These are phyloP conservation scores for Stenolophus ochropezus DNA, from an alignment of 2,888 invertebrate genomes.

Conservation along the genomic window DNA sequence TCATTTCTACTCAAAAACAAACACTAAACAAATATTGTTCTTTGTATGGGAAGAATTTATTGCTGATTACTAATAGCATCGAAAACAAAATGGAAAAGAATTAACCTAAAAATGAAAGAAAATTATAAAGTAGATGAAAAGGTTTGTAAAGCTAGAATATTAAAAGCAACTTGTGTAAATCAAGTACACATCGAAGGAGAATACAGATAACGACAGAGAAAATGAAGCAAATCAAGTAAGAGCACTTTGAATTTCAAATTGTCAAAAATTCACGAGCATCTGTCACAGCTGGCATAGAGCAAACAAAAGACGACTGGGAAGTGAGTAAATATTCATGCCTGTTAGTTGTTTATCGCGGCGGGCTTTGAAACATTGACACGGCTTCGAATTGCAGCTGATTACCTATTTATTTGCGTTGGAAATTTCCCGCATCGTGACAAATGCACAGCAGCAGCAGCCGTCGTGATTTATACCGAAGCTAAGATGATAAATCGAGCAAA, in stretches of 20 bases:
- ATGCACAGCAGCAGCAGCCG: constrained; percentile 24
- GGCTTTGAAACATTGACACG: constrained; percentile 25
- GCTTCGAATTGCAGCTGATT: constrained; percentile 40
- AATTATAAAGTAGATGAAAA: constrained; percentile 20
- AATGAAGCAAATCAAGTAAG: constrained; percentile 19
- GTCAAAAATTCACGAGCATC: constrained; percentile 52
- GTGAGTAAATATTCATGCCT: constrained; percentile 52
- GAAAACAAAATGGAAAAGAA: background rate
- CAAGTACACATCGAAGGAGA: constrained; percentile 6
- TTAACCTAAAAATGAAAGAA: background rate
- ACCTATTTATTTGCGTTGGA: constrained; percentile 36
- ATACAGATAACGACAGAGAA: constrained; percentile 10
- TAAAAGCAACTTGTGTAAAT: constrained; percentile 15
- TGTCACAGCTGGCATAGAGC: constrained; percentile 24
- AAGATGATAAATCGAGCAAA: constrained; percentile 45
- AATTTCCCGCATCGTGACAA: constrained; percentile 31
- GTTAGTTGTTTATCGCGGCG: constrained; percentile 14
- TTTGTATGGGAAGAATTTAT: background rate
- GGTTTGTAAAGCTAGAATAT: background rate
- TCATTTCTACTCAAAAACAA: constrained; percentile 18
- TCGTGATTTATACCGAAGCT: constrained; percentile 39
- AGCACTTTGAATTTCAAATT: constrained; percentile 44
- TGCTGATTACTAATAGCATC: background rate
- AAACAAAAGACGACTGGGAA: constrained; percentile 27
- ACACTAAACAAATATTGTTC: background rate